Base-by-base conservation (phyloP, 2,888 invertebrate species). In the Galerucella pusilla region DNA sequence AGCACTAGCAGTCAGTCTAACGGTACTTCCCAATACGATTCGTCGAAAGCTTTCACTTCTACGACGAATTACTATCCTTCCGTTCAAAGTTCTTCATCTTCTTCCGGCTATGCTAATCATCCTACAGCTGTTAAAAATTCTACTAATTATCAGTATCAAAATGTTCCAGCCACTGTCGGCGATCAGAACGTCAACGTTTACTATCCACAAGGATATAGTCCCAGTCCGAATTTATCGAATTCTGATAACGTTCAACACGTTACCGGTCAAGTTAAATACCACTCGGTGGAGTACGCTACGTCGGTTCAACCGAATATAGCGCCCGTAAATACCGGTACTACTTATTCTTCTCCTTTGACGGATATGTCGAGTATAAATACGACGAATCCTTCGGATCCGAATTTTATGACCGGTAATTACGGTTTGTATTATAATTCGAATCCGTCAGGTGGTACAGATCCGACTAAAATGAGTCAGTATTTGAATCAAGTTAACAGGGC, bases 11-110 rank as follows among this genome's bases (percentile, higher is more conserved):
- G 28, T 54, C 68, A 60, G 11, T 54, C 69, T 35, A 72, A 78
- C 11, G 7, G 20, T 12, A 67, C 14, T 28, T 70, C 74, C n/a
- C 63, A 63, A 10, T 76, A 79, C 16, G 82, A 82, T 66, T 75
- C 78, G 5, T 75, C 70, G 25, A 83, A 80, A 74, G 83, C 81
- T 2, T 80, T 74, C 54, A 84, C 84, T 6, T 75, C 75, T 25
- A 84, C 84, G 4, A 84, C 82, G 25, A 81, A 82, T 78, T 78
- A 82, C 11, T 84, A 83, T 73, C 77, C 80, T 57, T 81, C 82
- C 1, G 81, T 82, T 66, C 80, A 83, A 0, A 83, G 82, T 73
- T 71, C 57, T 54, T 77, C 35, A 42, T 42, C 77, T 35, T 69
- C 75, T 6, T 74, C 59, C 28, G 77, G 79, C 20, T 76, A 77